Base-by-base conservation (phyloP, 2,888 invertebrate genomes). In the Drosophila nigricruria region DNA sequence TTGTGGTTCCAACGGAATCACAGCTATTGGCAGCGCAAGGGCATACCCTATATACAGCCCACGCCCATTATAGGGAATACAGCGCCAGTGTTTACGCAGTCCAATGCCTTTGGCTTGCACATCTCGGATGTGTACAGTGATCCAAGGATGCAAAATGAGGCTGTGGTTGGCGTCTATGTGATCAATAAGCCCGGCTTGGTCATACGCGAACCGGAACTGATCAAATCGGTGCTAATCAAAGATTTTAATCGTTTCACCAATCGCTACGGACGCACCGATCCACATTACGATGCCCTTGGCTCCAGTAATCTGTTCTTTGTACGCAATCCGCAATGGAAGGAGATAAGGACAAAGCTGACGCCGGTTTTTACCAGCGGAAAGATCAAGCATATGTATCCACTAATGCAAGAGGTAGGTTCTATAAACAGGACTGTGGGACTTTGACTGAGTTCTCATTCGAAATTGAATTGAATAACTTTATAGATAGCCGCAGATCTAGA, bases 281-380 rank as follows among this genome's bases (percentile, higher is more conserved):
- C 90, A 0, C 89, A 91, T 32, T 50, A 74, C 0, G 94, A 94
- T 78, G 68, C 83, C 0, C 56, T 94, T 10, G 93, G 92, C 8
- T 89, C 82, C 0, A 83, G 92, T 12, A 94, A 93, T 82, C 70
- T 94, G 2, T 94, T 94, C 72, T 86, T 93, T 54, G 78, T 93
- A 0, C 92, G 91, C 20, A 93, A 93, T 88, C 92, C 92, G 0
- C 68, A 89, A 0, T 94, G 94, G 94, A 93, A 92, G 66, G 73
- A 89, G 14, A 73, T 94, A 0, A 89, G 94, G 30, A 53, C 85
- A 1, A 93, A 93, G 68, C 61, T 94, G 5, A 91, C 94, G 0
- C 94, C 94, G 0, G 91, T 93, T 1, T 94, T 93, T 70, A 93
- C 93, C 1, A 91, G 91, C 56, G 93, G 92, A 5, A 93, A 93